A percentile compares a stretch with the other conserved stretches of the same genome.
phyloP scores from a whole-genome alignment of 1,140 invertebrate species.

The Musca vetustissima region DNA sequence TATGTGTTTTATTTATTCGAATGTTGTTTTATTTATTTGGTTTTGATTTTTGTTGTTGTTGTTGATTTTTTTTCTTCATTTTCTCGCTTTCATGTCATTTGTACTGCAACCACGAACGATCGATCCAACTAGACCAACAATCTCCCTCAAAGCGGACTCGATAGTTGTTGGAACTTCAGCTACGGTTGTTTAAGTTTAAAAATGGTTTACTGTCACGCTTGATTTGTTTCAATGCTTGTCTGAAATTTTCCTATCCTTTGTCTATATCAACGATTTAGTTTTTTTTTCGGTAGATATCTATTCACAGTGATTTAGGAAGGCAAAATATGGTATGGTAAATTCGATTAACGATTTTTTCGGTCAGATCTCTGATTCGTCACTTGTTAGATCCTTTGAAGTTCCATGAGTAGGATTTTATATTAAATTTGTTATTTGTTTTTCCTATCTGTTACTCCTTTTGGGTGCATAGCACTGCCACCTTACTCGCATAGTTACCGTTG shows the following conservation, averaged over 20 bases:
- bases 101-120: no score
- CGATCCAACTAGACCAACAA: no score
- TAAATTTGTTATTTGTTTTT: no score
- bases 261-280: background rate
- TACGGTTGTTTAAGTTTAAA: slow-evolving; percentile 24
- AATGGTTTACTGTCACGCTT: slow-evolving; percentile 21
- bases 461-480: no score
- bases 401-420: no score
- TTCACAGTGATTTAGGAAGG: background rate
- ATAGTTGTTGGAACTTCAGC: background rate
- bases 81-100: background rate
- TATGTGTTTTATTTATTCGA: slow-evolving; percentile 1
- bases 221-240: slow-evolving; percentile 17
- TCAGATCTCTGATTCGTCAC: no score
- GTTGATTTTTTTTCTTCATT: background rate
- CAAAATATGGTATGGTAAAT: no score
- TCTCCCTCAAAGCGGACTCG: no score
- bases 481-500: no score
- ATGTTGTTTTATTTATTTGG: slow-evolving; percentile 17
- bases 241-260: background rate
- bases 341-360: no score
- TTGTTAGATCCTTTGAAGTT: no score
- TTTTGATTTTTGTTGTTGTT: slow-evolving; percentile 7
- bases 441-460: no score
- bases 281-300: background rate